A percentile compares a stretch with the other conserved stretches of the same genome.
These are phyloP conservation scores for Protonemura montana DNA, from an alignment of 2,888 invertebrate genomes.

Conservation along the genomic window DNA sequence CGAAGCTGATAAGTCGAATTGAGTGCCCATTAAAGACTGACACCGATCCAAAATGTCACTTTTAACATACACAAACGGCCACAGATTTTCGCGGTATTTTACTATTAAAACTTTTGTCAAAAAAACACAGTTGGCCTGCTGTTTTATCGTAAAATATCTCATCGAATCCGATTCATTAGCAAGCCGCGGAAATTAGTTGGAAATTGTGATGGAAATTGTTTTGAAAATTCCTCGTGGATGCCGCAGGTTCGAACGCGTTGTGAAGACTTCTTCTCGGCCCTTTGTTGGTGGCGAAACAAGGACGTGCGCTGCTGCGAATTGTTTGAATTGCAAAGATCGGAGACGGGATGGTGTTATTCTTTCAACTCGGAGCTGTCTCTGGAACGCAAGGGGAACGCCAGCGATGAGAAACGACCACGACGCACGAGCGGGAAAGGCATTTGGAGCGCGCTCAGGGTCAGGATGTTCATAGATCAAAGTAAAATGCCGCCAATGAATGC, in stretches of 20 bases:
- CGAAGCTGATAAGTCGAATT: no score
- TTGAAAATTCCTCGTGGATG: background rate
- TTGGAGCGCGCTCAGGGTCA: constrained; percentile 55
- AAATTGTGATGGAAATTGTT: background rate
- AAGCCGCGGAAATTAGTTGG: background rate
- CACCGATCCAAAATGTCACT: no score
- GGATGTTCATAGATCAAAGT: constrained; percentile 51
- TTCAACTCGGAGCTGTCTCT: constrained; percentile 59
- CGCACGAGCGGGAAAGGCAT: constrained; percentile 53
- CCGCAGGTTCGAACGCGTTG: constrained; percentile 54
- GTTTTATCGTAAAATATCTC: background rate
- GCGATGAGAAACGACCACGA: constrained; percentile 52
- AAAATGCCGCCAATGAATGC: constrained; percentile 53
- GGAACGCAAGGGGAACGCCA: constrained; percentile 38
- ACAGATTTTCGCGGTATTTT: no score
- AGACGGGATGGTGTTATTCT: constrained; percentile 60
- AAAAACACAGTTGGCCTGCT: no score
- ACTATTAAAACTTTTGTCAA: no score
- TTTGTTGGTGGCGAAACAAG: constrained; percentile 59
- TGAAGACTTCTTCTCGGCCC: constrained; percentile 56
- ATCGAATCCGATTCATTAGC: background rate
- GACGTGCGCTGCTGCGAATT: constrained; percentile 59
- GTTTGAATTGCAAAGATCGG: constrained; percentile 60
- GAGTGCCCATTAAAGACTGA: no score
- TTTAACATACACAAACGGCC: no score